phyloP scores from a whole-genome alignment of 2,888 invertebrate species.

The Cheilosia urbana region DNA sequence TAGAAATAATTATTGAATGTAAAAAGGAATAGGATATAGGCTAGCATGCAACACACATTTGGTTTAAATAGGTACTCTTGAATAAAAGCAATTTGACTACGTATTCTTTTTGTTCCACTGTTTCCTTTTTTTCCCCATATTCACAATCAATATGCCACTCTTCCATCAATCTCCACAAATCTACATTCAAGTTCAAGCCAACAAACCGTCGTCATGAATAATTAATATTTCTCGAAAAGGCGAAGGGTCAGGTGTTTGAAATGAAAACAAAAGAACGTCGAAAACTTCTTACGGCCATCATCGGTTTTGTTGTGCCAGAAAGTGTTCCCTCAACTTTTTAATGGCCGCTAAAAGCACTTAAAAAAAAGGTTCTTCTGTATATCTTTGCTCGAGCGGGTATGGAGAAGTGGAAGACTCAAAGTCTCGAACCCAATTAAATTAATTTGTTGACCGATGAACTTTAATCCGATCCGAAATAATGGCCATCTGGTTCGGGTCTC shows the following conservation, averaged over 20 bases:
- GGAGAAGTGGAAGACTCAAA: background rate
- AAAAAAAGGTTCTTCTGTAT: constrained; percentile 64
- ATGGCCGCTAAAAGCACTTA: constrained; percentile 74
- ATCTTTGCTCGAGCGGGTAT: background rate
- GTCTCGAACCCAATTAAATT: constrained; percentile 72
- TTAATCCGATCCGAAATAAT: constrained; percentile 59
- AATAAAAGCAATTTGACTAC: background rate
- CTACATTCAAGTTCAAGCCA: constrained; percentile 37
- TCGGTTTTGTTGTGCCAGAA: constrained; percentile 32
- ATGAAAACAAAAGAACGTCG: constrained; percentile 56
- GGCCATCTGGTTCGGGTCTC: constrained; percentile 56
- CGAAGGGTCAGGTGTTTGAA: constrained; percentile 72
- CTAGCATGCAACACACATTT: no score
- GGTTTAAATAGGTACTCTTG: no score
- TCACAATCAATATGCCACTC: constrained; percentile 18
- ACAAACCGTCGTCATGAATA: constrained; percentile 71
- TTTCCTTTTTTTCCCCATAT: background rate
- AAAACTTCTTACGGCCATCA: constrained; percentile 57
- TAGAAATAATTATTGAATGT: no score
- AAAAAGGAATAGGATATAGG: no score
- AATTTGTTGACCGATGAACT: constrained; percentile 73
- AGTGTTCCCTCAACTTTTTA: constrained; percentile 67
- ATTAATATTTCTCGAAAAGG: constrained; percentile 59
- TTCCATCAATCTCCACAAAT: constrained; percentile 53
- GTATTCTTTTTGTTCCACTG: background rate